Percentiles rank a stretch among this genome's conserved stretches.
phyloP scores from a whole-genome alignment of 2,797 vertebrate species.

The Fistularia commersonii region DNA sequence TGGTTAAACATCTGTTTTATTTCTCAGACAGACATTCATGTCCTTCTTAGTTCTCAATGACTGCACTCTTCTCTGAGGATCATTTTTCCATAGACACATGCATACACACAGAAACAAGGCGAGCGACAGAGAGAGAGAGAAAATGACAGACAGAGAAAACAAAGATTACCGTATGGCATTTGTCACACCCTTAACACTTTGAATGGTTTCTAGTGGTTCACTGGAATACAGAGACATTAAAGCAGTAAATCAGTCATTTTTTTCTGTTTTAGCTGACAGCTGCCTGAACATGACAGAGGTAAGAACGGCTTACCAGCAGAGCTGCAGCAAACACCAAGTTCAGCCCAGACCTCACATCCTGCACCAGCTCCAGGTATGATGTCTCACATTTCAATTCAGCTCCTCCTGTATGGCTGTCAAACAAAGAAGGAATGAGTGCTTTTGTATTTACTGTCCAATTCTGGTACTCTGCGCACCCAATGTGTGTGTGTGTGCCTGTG shows the following conservation, averaged over 20 bases:
- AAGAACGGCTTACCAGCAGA: constrained; percentile 68
- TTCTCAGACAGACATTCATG: constrained; percentile 34
- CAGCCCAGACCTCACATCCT: constrained; percentile 62
- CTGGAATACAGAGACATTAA: constrained; percentile 46
- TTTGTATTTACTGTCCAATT: too few species aligned
- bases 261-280: constrained; percentile 65
- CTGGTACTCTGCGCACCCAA: too few species aligned
- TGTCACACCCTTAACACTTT: constrained; percentile 34
- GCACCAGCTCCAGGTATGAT: constrained; percentile 74
- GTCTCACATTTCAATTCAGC: neutral
- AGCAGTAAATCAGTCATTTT: constrained; percentile 32
- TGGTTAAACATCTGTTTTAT: constrained; percentile 50
- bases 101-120: neutral
- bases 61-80: constrained; percentile 22
- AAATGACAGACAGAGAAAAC: neutral
- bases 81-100: constrained; percentile 12
- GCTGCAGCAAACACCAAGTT: constrained; percentile 73
- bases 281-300: constrained; percentile 68
- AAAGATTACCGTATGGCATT: constrained; percentile 47
- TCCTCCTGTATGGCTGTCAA: too few species aligned
- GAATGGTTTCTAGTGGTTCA: constrained; percentile 35
- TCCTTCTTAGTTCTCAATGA: constrained; percentile 37
- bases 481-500: neutral
- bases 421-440: too few species aligned
- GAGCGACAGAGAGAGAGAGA: too few species aligned